These are phyloP conservation scores for Ichneumoninae sp. DNA, from an alignment of 2,888 invertebrate genomes.

Conservation along the genomic window DNA sequence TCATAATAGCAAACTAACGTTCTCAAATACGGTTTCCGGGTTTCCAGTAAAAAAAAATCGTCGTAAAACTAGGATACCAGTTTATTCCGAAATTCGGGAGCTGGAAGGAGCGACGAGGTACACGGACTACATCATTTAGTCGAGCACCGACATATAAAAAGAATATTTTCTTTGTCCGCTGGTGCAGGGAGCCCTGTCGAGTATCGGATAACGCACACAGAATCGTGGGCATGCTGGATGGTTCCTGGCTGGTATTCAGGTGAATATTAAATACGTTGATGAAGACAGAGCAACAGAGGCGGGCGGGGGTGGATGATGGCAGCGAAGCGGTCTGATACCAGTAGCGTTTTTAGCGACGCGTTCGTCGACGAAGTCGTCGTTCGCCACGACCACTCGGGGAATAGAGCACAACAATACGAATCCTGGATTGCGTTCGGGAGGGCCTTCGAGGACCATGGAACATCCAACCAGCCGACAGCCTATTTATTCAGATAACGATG, in stretches of 20 bases:
- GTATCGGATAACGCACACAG: constrained; percentile 45
- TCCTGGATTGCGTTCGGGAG: constrained; percentile 77
- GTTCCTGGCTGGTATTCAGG: constrained; percentile 42
- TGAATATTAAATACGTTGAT: constrained; percentile 53
- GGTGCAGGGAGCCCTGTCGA: constrained; percentile 23
- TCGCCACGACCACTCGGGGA: constrained; percentile 70
- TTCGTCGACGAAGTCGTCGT: constrained; percentile 52
- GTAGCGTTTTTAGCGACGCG: constrained; percentile 34
- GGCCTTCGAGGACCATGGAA: constrained; percentile 69
- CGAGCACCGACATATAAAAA: constrained; percentile 33
- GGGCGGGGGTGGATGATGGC: neutral
- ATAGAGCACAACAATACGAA: constrained; percentile 78
- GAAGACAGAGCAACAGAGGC: constrained; percentile 29
- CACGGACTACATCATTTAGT: constrained; percentile 25
- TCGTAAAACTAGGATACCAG: neutral
- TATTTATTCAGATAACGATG: constrained; percentile 83
- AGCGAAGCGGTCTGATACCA: constrained; percentile 37
- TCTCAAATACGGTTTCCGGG: neutral
- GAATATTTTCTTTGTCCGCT: constrained; percentile 43
- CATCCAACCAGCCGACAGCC: constrained; percentile 73
- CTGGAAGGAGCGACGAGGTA: constrained; percentile 10
- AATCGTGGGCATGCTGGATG: neutral
- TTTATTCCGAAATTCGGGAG: constrained; percentile 14
- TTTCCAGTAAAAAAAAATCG: neutral
- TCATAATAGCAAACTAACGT: neutral